These are phyloP conservation scores for Myathropa florea DNA, from an alignment of 2,888 invertebrate genomes.

Conservation along the genomic window DNA sequence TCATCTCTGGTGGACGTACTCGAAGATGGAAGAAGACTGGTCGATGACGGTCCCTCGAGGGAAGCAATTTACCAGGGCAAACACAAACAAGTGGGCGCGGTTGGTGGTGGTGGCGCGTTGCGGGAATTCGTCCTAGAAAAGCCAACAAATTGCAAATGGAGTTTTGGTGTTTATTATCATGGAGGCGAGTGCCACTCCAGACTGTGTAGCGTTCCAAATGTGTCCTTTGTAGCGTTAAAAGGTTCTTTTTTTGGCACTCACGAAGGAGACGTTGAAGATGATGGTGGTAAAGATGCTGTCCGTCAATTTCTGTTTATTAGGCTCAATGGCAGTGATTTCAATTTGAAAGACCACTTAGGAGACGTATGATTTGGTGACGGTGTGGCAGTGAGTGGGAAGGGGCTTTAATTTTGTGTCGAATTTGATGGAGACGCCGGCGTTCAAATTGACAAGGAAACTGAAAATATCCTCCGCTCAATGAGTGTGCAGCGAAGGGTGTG, in stretches of 20 bases:
- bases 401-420: not conserved
- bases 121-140: not conserved
- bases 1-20: not conserved
- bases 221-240: not conserved
- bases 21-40: not conserved
- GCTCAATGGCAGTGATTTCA: not conserved
- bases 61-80: conserved; percentile 5
- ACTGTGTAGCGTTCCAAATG: not conserved
- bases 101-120: not conserved
- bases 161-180: not conserved
- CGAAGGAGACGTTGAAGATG: not conserved
- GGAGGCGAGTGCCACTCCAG: not conserved
- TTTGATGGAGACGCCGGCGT: no score
- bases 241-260: not conserved
- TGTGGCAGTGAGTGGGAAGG: not conserved
- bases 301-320: not conserved
- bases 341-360: not conserved
- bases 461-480: no score
- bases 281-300: no score
- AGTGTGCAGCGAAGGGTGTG: not conserved
- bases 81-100: not conserved
- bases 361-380: no score
- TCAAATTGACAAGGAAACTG: no score
- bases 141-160: not conserved
- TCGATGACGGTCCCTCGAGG: not conserved